These are phyloP conservation scores for Antennarius striatus DNA, from an alignment of 2,113 vertebrate genomes.

Conservation along the genomic window DNA sequence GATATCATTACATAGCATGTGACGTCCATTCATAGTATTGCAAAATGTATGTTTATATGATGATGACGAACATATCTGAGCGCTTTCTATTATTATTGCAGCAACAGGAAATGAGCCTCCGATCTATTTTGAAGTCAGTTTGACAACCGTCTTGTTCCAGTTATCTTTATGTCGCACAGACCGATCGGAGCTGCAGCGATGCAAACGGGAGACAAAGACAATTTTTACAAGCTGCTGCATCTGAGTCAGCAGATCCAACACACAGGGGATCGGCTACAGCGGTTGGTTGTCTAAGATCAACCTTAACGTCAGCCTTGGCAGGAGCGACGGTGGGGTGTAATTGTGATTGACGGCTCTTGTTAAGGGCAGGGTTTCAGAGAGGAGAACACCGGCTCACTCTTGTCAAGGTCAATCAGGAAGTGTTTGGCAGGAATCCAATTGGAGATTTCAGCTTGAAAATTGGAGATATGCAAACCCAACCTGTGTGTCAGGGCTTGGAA, in stretches of 20 bases:
- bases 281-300: constrained; percentile 42
- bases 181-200: constrained; percentile 43
- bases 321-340: constrained; percentile 28
- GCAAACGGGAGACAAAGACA: constrained; percentile 55
- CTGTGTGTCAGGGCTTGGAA: constrained; percentile 55
- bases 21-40: too few relatives aligned
- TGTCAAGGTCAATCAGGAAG: constrained; percentile 66
- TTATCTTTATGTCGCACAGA: constrained; percentile 40
- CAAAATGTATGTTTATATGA: too few relatives aligned
- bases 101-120: constrained; percentile 7
- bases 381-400: constrained; percentile 57
- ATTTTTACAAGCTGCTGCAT: constrained; percentile 35
- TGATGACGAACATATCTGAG: too few relatives aligned
- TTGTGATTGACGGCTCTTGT: constrained; percentile 67
- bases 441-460: constrained; percentile 60
- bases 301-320: constrained; percentile 24
- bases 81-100: too few relatives aligned
- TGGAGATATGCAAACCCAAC: constrained; percentile 53
- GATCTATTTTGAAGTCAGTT: constrained; percentile 20
- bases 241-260: constrained; percentile 67
- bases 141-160: constrained; percentile 34
- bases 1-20: too few relatives aligned
- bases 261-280: constrained; percentile 41
- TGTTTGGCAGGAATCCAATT: constrained; percentile 61
- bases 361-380: constrained; percentile 58